Percentiles rank a stretch among this genome's conserved stretches.
Evolutionary conservation across 2,113 vertebrate species (phyloP).

Genomic region (Equus quagga): DNA sequence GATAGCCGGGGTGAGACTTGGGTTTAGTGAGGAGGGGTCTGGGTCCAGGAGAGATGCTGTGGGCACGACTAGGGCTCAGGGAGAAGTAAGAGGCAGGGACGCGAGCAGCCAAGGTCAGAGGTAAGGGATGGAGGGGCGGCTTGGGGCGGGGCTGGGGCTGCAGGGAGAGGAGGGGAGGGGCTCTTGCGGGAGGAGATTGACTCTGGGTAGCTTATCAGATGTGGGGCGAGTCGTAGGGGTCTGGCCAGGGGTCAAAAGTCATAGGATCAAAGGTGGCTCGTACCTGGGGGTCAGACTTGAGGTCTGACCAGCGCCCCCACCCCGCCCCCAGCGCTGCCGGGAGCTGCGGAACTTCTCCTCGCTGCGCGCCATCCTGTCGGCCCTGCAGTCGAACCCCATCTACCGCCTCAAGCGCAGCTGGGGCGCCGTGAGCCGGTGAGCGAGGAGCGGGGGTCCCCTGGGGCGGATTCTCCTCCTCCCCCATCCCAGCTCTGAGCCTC

Average conservation of each 20-base stretch:
- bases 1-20: not conserved
- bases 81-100: too few species aligned
- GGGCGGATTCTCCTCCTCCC: not conserved
- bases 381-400: conserved; percentile 93
- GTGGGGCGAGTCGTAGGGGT: not conserved
- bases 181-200: not conserved
- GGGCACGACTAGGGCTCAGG: accelerated
- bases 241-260: not conserved
- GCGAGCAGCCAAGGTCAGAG: not conserved
- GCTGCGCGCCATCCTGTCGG: conserved; percentile 92
- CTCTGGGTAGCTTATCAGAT: not conserved
- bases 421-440: conserved; percentile 91
- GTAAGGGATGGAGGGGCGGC: not conserved
- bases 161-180: too few species aligned
- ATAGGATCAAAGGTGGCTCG: not conserved
- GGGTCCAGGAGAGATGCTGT: not conserved
- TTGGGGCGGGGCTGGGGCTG: too few species aligned
- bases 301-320: not conserved
- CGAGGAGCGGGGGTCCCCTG: accelerated
- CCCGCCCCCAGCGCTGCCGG: conserved; percentile 88
- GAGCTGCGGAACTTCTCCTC: conserved; percentile 93
- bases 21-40: not conserved
- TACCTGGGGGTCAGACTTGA: not conserved
- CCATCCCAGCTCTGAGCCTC: not conserved
- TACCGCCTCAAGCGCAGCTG: conserved; percentile 94